Evolutionary conservation across 2,888 invertebrate species (phyloP), one percentile per base, ranked within the genome.

Genomic region (Dinocampus coccinellae): DNA sequence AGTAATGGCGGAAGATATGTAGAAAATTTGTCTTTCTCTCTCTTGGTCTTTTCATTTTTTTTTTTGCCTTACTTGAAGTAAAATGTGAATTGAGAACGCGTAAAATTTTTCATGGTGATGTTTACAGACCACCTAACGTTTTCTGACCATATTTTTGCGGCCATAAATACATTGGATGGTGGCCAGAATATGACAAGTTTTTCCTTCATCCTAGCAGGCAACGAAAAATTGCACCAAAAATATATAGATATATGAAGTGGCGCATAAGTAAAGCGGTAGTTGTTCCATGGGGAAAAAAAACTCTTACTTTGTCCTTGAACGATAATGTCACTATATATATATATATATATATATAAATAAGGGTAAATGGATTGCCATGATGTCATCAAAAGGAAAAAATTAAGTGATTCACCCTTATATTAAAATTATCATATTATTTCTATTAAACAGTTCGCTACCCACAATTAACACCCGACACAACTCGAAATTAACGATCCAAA

Each of bases 341-440:
- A n/a, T 29, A 29, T 29, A 29, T 29, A 63, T 60, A 53, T 47
- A 33, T 39, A 52, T 47, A 24, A 29, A 57, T 67, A 66, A 60
- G 67, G 69, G 64, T 67, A 60, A 29, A n/a, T n/a, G n/a, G n/a
- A n/a, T n/a, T n/a, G n/a, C n/a, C n/a, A n/a, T n/a, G n/a, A n/a
- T n/a, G n/a, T 34, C 22, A 16, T 55, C 58, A 29, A 33, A 20
- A 55, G 3, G 22, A 16, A 57, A 67, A 64, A 63, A 60, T 16
- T 65, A 73, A 69, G 47, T 57, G 60, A 70, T 55, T 64, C 29
- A 39, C 61, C 65, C 7, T 58, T 20, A 13, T 16, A 16, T 34
- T 52, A 52, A 76, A 80, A 86, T 85, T 86, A 85, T 82, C 86
- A 85, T 86, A 86, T 86, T 85, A 85, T 85, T 84, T 82, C 85